phyloP scores from a whole-genome alignment of 2,113 vertebrate species.

The Tachycineta bicolor region DNA sequence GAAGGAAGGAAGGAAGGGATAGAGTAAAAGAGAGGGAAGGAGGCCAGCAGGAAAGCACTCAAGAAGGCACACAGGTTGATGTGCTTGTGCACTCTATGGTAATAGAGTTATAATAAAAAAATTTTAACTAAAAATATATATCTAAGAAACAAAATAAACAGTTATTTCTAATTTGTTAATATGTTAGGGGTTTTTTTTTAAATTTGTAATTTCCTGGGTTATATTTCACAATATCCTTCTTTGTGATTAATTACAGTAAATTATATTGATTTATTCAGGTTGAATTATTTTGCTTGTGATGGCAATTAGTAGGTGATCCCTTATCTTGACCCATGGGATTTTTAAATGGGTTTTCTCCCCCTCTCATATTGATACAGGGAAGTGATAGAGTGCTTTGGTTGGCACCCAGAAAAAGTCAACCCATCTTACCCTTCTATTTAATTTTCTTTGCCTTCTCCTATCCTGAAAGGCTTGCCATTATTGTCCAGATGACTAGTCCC shows the following conservation, averaged over 20 bases:
- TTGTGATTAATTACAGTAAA: neutral
- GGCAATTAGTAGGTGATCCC: too few species aligned
- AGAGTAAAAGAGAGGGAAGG: neutral
- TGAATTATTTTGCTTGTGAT: neutral
- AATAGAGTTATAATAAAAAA: neutral
- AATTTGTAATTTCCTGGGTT: neutral
- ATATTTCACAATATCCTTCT: neutral
- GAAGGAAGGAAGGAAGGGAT: accelerated
- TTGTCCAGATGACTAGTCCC: neutral
- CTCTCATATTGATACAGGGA: neutral
- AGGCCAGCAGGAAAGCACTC: neutral
- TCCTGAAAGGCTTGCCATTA: neutral
- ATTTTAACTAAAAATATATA: neutral
- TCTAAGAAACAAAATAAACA: neutral
- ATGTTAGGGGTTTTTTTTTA: neutral
- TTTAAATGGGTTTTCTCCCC: neutral
- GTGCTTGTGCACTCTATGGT: neutral
- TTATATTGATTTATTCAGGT: neutral
- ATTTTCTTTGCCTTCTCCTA: neutral
- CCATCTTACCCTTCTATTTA: neutral
- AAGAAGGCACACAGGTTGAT: neutral
- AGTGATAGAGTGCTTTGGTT: neutral
- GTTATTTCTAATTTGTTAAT: neutral
- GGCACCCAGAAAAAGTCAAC: neutral
- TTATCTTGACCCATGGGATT: neutral